Conservation (phyloP, 2,797 vertebrate species). For the Tympanoctomys barrerae region DNA sequence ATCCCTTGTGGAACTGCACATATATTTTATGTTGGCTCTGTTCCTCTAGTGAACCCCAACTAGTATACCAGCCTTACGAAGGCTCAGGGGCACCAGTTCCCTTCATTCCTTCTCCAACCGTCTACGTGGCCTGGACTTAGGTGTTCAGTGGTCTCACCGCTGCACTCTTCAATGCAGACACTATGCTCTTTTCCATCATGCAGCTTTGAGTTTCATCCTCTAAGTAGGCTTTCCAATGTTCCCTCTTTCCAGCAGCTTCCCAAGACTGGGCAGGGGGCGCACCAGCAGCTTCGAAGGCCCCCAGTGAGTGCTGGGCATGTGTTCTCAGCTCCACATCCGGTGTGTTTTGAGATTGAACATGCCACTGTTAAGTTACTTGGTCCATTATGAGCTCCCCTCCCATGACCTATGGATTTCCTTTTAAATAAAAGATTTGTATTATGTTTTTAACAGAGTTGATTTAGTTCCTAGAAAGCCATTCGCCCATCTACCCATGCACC, state of each 20-base stretch:
- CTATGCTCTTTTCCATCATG: background rate
- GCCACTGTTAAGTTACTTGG: background rate
- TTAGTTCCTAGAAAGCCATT: background rate
- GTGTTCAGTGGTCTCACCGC: background rate
- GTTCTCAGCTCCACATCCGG: background rate
- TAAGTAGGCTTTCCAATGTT: background rate
- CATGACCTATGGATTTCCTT: background rate
- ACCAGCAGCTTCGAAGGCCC: background rate
- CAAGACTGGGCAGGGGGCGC: background rate
- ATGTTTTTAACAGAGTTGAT: background rate
- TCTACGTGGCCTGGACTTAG: background rate
- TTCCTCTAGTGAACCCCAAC: background rate
- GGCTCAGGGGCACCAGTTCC: background rate
- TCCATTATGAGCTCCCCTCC: background rate
- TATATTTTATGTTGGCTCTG: background rate
- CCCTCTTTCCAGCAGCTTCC: background rate
- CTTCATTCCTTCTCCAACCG: background rate
- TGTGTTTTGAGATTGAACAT: background rate
- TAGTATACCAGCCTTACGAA: background rate
- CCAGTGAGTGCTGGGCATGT: background rate
- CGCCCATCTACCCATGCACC: background rate
- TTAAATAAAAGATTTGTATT: background rate
- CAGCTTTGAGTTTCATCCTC: background rate
- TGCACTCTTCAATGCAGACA: rapidly evolving
- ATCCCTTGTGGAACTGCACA: background rate